Evolutionary conservation across 2,113 vertebrate genomes (phyloP).

Genomic region (Drymodes brunneopygia): DNA sequence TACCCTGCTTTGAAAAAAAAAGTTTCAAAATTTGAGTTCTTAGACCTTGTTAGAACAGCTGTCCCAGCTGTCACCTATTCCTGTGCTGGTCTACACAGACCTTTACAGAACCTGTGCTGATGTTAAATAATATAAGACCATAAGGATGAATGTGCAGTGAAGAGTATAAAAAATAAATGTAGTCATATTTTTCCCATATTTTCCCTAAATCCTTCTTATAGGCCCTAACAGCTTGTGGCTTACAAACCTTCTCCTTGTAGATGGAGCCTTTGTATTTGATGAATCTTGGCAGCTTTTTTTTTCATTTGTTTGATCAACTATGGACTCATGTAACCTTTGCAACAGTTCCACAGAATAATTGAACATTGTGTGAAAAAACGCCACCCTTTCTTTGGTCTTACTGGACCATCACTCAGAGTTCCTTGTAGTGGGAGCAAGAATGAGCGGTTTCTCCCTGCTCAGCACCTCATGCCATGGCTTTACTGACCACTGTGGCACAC

Average conservation of each 20-base stretch:
- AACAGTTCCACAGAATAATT: background rate
- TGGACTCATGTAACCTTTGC: background rate
- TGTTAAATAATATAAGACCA: background rate
- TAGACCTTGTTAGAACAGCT: background rate
- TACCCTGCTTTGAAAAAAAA: background rate
- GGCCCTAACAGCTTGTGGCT: background rate
- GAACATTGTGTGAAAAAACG: fast-evolving
- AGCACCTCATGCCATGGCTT: fast-evolving
- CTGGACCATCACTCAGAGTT: background rate
- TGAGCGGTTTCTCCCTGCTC: background rate
- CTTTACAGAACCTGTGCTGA: background rate
- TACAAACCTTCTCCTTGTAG: background rate
- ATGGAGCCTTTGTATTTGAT: background rate
- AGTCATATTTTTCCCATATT: background rate
- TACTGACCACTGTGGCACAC: fast-evolving
- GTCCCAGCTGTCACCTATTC: background rate
- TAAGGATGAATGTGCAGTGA: background rate
- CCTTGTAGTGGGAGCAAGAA: background rate
- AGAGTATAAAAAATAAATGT: background rate
- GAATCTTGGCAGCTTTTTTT: background rate
- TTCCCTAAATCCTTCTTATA: background rate
- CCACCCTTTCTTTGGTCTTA: background rate
- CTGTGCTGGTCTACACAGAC: background rate
- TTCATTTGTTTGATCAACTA: background rate
- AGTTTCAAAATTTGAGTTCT: background rate